phyloP scores from a whole-genome alignment of 92 coral and sea anemone species.

The Siderastrea radians region DNA sequence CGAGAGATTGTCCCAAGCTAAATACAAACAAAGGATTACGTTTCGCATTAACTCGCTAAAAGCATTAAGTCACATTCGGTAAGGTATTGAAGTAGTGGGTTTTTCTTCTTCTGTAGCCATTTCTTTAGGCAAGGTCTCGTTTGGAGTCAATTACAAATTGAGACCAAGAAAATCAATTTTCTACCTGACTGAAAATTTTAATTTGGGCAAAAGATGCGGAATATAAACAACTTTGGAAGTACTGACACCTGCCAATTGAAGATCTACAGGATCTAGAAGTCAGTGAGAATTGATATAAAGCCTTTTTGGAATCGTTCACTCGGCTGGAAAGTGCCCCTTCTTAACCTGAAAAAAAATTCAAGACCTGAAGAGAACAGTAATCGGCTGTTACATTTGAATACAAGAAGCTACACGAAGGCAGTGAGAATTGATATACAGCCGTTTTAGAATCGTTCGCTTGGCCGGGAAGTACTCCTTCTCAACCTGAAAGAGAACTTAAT shows the following conservation, averaged over 20 bases:
- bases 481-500: not conserved
- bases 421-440: not conserved
- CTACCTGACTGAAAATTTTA: no score
- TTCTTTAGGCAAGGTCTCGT: no score
- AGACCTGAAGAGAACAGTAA: not conserved
- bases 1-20: not conserved
- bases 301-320: not conserved
- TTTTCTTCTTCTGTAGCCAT: no score
- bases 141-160: no score
- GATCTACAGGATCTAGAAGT: not conserved
- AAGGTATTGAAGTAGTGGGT: no score
- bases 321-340: not conserved
- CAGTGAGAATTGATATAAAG: not conserved
- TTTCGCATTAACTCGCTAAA: constrained; percentile 6
- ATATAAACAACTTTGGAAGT: no score
- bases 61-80: not conserved
- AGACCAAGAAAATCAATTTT: no score
- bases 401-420: not conserved
- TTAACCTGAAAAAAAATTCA: not conserved
- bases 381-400: not conserved
- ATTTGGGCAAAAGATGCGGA: no score
- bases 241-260: no score
- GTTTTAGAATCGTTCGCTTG: not conserved
- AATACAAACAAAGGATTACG: not conserved
- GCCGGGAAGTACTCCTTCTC: not conserved